These are phyloP conservation scores for Phocoena phocoena DNA, from an alignment of 2,113 vertebrate genomes.

Conservation along the genomic window DNA sequence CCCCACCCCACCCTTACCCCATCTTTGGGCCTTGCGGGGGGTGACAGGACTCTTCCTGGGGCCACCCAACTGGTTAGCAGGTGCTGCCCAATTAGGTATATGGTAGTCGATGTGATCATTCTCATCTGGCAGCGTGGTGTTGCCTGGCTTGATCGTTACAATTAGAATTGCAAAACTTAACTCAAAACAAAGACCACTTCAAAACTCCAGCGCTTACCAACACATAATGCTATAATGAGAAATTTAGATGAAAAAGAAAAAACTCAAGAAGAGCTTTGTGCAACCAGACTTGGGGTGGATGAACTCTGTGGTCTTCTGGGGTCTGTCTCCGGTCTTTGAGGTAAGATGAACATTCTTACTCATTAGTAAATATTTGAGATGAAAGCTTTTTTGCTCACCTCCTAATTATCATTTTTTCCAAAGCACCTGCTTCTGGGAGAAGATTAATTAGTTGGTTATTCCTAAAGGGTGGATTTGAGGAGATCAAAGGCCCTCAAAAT, in stretches of 20 bases:
- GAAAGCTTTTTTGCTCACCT: conserved; percentile 49
- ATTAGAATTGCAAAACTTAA: neutral
- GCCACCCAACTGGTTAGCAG: neutral
- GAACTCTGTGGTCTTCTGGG: neutral
- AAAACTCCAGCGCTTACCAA: neutral
- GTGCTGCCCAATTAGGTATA: neutral
- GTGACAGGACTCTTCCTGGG: neutral
- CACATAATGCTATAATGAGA: neutral
- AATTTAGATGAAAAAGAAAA: neutral
- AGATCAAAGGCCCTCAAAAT: conserved; percentile 42
- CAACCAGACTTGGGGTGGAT: neutral
- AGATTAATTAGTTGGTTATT: conserved; percentile 66
- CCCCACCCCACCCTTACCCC: neutral
- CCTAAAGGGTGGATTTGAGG: conserved; percentile 50
- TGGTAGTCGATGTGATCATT: neutral
- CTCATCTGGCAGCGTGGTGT: neutral
- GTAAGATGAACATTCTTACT: conserved; percentile 9
- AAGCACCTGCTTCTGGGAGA: conserved; percentile 61
- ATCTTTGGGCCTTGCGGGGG: neutral
- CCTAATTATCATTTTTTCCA: conserved; percentile 64
- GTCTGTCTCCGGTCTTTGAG: neutral
- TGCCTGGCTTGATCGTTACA: neutral
- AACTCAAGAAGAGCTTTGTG: neutral
- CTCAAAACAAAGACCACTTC: conserved; percentile 25
- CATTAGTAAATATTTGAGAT: conserved; percentile 59